Evolutionary conservation across 2,113 vertebrate species (phyloP), one percentile per base, ranked within the genome.

Genomic region (Platysteira castanea): DNA sequence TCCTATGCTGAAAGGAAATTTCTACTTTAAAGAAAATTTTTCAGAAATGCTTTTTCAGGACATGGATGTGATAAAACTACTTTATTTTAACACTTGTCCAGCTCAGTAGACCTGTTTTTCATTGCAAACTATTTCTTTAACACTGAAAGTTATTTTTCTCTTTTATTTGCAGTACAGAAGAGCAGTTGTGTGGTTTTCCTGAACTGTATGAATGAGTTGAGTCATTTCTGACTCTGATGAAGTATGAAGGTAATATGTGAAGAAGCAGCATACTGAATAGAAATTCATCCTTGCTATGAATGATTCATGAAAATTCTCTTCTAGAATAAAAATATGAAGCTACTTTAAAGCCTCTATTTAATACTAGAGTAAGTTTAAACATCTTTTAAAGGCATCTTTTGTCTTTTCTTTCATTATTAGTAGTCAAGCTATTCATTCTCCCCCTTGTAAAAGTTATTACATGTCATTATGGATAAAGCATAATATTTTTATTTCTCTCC

Each of bases 401-500:
- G 53, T 90, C 77, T 82, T 84, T 79, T 77, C 46, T 84, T 96
- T 71, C 41, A 84, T 83, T 88, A 83, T 90, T 88, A 90, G 44
- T 37, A 74, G 71, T 74, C 75, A 89, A 88, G 35, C n/a, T 85
- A 92, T 87, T 79, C 21, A 61, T 81, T 69, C 50, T 70, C 3
- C 12, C n/a, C 18, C 27, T 61, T 10, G 28, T 28, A 84, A 84
- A 95, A 65, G 24, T 42, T 74, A 87, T 80, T 95, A 86, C 9
- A 71, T 75, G 28, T 54, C 65, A 53, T 80, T 59, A 76, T 65
- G 24, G 39, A 54, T 79, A 87, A 96, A 56, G 9, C 54, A 64
- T 60, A 89, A 67, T 94, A 88, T 87, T 86, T 97, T 94, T 83
- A 60, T 94, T 96, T 81, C 22, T 90, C 53, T 93, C 49, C 22